Conservation (phyloP, 2,797 vertebrate species). For the Acanthurus leucopareius region DNA sequence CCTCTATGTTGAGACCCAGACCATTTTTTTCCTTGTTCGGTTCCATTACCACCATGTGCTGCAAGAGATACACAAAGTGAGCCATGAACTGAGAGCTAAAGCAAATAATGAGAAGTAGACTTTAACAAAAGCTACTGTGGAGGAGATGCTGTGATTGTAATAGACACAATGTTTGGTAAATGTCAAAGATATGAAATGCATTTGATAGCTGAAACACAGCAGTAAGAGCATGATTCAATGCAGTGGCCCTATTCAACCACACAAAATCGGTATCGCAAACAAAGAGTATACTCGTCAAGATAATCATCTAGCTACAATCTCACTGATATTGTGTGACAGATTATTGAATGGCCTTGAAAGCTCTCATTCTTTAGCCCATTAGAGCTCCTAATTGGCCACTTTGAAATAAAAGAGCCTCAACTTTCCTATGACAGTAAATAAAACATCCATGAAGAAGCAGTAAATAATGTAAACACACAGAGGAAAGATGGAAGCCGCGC, state of each 20-base stretch:
- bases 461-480: constrained; percentile 81
- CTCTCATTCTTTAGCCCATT: constrained; percentile 44
- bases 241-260: not conserved
- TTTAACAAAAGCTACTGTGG: constrained; percentile 1
- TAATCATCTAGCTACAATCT: not conserved
- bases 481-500: constrained; percentile 54
- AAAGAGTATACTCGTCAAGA: not conserved
- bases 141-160: not conserved
- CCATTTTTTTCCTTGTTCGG: constrained; percentile 37
- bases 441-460: constrained; percentile 69
- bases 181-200: constrained; percentile 16
- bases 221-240: constrained; percentile 11
- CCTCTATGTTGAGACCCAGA: constrained; percentile 24
- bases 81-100: not conserved
- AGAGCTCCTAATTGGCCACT: constrained; percentile 46
- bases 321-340: constrained; percentile 13
- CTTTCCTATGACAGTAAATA: constrained; percentile 71
- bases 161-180: constrained; percentile 5
- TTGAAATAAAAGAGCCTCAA: constrained; percentile 30
- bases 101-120: constrained; percentile 19
- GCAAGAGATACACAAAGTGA: constrained; percentile 15
- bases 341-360: constrained; percentile 19
- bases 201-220: constrained; percentile 18
- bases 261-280: constrained; percentile 1
- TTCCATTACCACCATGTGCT: not conserved